Evolutionary conservation across 2,797 vertebrate species (phyloP), one percentile per base, ranked within the genome.

Genomic region (Erpetoichthys calabaricus): DNA sequence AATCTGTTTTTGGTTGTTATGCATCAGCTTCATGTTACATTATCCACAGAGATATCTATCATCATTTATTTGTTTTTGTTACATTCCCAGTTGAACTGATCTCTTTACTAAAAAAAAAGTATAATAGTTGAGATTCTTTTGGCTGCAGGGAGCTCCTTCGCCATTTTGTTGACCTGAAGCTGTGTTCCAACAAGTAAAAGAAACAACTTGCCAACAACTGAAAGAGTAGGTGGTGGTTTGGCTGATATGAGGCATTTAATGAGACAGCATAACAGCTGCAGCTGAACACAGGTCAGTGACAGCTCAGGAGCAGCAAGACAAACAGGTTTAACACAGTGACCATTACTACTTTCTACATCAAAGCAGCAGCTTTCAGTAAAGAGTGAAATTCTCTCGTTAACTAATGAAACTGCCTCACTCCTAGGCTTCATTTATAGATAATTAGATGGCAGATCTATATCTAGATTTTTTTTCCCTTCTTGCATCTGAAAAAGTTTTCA

Each of bases 321-420:
- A 54, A 54, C 53, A 54, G 53, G 8, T 25, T 42, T 54, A 42
- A 54, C 10, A 42, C 53, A 54, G 53, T 7, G 44, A 46, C 42
- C 44, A 46, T 60, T n/a, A 56, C 42, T 45, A 9, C 59, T 41
- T 57, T 41, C 59, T 50, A 57, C 41, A 56, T 47, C 53, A 51
- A 25, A 56, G 8, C 8, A 45, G 42, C 4, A 8, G 41, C 52
- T 44, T 44, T 45, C 55, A 45, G 49, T 53, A 9, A 6, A 47
- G 41, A 8, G 41, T 42, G 42, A 44, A 7, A 10, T 54, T 45
- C 53, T 43, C 51, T 56, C 50, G 45, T 51, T 47, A 43, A 50
- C 50, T 63, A 63, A 63, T 42, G 45, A 57, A 56, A 47, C 8
- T 45, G 54, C 58, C 46, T 25, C 9, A 44, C 46, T 42, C 25